Percentiles rank a stretch among this genome's conserved stretches.
phyloP scores from a whole-genome alignment of 2,797 vertebrate genomes.

The Enteromius unitaeniatus region DNA sequence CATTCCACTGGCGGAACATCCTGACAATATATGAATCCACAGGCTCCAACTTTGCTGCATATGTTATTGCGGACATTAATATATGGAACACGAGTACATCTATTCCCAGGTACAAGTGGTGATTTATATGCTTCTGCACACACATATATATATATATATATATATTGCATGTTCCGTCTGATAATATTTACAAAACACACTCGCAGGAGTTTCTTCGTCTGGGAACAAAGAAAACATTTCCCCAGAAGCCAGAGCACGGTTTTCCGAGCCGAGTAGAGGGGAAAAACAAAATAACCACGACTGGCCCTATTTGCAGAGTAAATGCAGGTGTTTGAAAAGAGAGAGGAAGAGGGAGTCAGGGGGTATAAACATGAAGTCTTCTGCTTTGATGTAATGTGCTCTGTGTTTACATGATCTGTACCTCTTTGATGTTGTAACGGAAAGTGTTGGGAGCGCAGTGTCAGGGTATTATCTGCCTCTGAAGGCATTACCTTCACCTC shows the following conservation, averaged over 20 bases:
- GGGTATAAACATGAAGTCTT: constrained; percentile 44
- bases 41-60: constrained; percentile 21
- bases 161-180: not conserved
- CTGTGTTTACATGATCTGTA: constrained; percentile 58
- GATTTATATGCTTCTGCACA: not conserved
- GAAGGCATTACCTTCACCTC: constrained; percentile 34
- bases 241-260: not conserved
- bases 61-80: constrained; percentile 33
- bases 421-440: constrained; percentile 62
- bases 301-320: constrained; percentile 42
- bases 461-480: constrained; percentile 47
- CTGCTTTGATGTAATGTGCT: constrained; percentile 61
- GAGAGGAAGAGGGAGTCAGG: constrained; percentile 26
- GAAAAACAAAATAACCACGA: constrained; percentile 19
- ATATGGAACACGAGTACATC: constrained; percentile 1
- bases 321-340: constrained; percentile 40
- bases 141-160: too few relatives aligned
- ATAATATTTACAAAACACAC: constrained; percentile 1
- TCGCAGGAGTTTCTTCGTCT: not conserved
- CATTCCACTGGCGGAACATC: constrained; percentile 25
- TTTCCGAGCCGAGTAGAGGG: not conserved
- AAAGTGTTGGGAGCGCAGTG: constrained; percentile 43
- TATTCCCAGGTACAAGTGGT: not conserved
- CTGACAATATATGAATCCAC: constrained; percentile 42
- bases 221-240: constrained; percentile 25